phyloP scores from a whole-genome alignment of 2,888 invertebrate species.

The Diaphora mendica region DNA sequence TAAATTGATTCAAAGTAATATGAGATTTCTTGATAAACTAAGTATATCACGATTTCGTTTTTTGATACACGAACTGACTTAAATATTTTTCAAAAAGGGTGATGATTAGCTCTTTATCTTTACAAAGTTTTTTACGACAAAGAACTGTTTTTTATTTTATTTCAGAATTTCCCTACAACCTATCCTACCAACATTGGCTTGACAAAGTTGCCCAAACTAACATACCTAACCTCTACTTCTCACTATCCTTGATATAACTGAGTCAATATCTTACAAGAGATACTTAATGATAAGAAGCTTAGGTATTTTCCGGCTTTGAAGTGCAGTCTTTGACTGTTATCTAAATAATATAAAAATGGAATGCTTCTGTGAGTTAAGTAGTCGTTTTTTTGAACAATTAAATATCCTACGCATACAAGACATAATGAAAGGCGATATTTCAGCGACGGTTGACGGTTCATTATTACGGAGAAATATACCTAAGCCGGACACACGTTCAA shows the following conservation, averaged over 20 bases:
- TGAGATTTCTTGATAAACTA: background rate
- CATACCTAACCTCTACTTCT: background rate
- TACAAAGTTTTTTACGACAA: no score
- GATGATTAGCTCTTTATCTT: no score
- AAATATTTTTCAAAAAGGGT: no score
- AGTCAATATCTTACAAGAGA: background rate
- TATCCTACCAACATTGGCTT: no score
- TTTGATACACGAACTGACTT: background rate
- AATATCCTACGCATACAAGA: background rate
- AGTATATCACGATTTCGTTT: no score
- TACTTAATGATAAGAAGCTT: background rate
- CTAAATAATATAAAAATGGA: background rate
- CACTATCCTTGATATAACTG: background rate
- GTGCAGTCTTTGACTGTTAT: background rate
- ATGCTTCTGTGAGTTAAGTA: background rate
- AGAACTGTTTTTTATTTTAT: no score
- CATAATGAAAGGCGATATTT: background rate
- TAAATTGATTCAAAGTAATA: conserved; percentile 24
- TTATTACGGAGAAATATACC: background rate
- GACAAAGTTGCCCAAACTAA: no score
- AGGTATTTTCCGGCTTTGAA: background rate
- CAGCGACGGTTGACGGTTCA: background rate
- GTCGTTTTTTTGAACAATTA: background rate
- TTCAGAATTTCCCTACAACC: no score
- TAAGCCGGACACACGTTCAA: no score